Evolutionary conservation across 2,797 vertebrate species (phyloP).

Genomic region (Oreortyx pictus): DNA sequence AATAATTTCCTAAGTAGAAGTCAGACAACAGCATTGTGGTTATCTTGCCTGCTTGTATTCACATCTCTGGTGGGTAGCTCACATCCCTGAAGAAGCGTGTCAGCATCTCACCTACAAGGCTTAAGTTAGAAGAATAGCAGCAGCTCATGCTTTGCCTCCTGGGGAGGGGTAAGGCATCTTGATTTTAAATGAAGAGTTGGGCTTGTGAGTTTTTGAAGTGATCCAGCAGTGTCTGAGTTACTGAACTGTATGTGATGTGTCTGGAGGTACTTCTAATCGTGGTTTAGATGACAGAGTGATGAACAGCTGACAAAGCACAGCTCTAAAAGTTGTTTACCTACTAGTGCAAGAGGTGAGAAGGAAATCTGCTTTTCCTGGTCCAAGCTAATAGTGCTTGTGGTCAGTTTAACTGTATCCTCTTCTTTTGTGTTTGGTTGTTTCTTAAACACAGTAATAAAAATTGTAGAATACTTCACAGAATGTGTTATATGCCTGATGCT

Average conservation of each 20-base stretch:
- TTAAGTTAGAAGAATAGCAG: background rate
- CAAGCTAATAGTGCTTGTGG: background rate
- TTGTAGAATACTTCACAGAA: background rate
- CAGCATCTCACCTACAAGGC: background rate
- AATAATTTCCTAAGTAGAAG: background rate
- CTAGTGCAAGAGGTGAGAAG: background rate
- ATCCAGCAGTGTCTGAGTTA: background rate
- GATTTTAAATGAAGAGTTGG: background rate
- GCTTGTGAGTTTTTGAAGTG: background rate
- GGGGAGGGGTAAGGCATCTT: background rate
- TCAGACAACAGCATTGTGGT: background rate
- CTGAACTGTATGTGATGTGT: background rate
- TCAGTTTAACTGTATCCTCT: background rate
- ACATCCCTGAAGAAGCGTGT: background rate
- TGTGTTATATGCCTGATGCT: background rate
- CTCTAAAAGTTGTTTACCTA: background rate
- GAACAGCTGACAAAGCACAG: background rate
- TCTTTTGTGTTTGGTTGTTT: background rate
- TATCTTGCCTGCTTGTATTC: background rate
- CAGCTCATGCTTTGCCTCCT: background rate
- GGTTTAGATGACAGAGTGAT: background rate
- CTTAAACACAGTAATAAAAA: background rate
- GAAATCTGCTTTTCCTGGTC: background rate
- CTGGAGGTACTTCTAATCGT: background rate
- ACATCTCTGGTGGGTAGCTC: rapidly evolving